Base-by-base conservation (phyloP, 2,888 invertebrate genomes). In the Diabrotica balteata region DNA sequence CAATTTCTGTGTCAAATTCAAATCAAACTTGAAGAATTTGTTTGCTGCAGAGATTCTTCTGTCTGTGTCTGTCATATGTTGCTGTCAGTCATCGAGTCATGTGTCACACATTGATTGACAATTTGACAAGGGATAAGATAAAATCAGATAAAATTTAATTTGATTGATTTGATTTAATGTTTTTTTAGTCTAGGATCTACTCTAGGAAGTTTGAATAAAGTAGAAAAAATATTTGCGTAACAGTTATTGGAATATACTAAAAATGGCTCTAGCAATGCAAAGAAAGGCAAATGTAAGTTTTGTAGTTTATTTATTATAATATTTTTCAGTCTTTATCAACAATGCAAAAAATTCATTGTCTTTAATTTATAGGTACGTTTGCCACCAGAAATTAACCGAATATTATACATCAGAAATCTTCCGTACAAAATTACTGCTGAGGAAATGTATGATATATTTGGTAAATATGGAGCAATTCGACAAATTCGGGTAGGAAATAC, bases 361-460 rank as follows among this genome's bases (percentile, higher is more conserved):
- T 47, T 47, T 47, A 9, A 5, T 6, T 47, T 47, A 4, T 78
- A 97, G 97, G 97, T 98, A 63, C 91, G 98, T 74, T 88, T 99
- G 71, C 98, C 99, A 44, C 99, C 99, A 71, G 99, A 98, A 88
- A 99, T 99, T 4, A 99, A 99, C 82, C 88, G 98, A 81, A 95
- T 99, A 68, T 86, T 99, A 5, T 99, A 98, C 82, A 93, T 99
- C 8, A 88, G 98, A 80, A 99, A 99, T 86, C 87, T 99, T 69
- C 99, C 99, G 0, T 99, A 98, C 81, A 99, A 99, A 88, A 99
- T 99, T 76, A 98, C 98, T 59, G 96, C 95, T 7, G 99, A 99
- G 85, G 99, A 99, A 90, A 99, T 99, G 98, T 99, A 99, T 82
- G 99, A 99, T 85, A 99, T 99, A 73, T 99, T 99, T 88, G 99